These are phyloP conservation scores for Anoplophora glabripennis DNA, from an alignment of 1,140 invertebrate genomes.

Conservation along the genomic window DNA sequence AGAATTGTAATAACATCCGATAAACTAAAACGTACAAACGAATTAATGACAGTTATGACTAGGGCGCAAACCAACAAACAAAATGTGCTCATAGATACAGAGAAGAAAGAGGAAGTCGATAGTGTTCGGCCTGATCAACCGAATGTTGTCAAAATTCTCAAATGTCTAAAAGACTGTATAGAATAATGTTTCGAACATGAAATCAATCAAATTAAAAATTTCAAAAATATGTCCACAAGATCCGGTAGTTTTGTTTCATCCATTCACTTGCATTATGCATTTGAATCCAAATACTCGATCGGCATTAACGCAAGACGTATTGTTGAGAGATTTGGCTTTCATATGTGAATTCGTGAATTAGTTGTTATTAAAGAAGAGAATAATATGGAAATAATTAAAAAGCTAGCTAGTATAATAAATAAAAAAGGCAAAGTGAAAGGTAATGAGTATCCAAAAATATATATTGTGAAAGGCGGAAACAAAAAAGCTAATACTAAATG, in stretches of 20 bases:
- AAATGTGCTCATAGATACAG: not conserved
- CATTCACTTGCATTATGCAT: too few species aligned
- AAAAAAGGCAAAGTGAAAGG: slow-evolving; percentile 1
- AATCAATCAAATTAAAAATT: too few species aligned
- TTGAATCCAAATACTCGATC: slow-evolving; percentile 10
- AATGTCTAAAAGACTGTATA: too few species aligned
- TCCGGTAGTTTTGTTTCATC: too few species aligned
- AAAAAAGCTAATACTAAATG: slow-evolving; percentile 15
- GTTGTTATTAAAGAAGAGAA: slow-evolving; percentile 9
- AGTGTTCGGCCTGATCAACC: not conserved
- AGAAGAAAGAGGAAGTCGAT: not conserved
- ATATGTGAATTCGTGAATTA: slow-evolving; percentile 16
- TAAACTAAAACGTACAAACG: not conserved
- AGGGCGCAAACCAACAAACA: not conserved
- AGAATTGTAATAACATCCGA: slow-evolving; percentile 1
- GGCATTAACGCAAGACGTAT: slow-evolving; percentile 3
- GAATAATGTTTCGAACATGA: too few species aligned
- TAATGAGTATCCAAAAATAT: not conserved
- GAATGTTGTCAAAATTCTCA: not conserved
- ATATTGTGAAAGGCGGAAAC: slow-evolving; percentile 6
- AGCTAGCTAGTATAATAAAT: slow-evolving; percentile 2
- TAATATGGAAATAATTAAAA: slow-evolving; percentile 1
- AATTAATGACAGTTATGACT: not conserved
- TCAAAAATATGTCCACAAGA: too few species aligned
- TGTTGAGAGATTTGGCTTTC: slow-evolving; percentile 13